Percentiles rank a stretch among this genome's conserved stretches.
phyloP scores from a whole-genome alignment of 2,888 invertebrate species.

The Acleris holmiana region DNA sequence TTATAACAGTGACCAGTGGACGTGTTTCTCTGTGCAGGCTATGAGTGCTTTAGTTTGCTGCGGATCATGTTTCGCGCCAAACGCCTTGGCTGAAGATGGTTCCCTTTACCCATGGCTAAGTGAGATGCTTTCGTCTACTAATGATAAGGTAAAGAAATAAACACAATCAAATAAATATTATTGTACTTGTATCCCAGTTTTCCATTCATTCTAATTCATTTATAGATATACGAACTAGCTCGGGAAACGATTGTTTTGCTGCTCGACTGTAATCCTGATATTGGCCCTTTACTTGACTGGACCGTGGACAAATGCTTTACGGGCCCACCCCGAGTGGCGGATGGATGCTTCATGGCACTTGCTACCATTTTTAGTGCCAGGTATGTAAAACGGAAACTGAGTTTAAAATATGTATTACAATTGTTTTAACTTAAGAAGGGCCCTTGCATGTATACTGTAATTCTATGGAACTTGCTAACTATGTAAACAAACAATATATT shows the following conservation, averaged over 20 bases:
- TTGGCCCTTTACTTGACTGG: constrained; percentile 97
- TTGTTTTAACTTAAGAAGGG: too few species aligned
- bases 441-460: too few species aligned
- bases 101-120: constrained; percentile 97
- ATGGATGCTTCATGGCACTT: constrained; percentile 97
- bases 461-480: too few species aligned
- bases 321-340: constrained; percentile 94
- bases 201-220: neutral
- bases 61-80: constrained; percentile 96
- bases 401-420: neutral
- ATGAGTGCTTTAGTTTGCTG: constrained; percentile 98
- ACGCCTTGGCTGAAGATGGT: constrained; percentile 94
- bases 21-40: constrained; percentile 83
- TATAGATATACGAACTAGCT: constrained; percentile 93
- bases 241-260: constrained; percentile 97
- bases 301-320: constrained; percentile 99
- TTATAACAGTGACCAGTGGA: too few species aligned
- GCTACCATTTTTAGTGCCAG: constrained; percentile 98
- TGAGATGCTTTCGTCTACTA: constrained; percentile 93
- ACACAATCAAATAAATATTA: too few species aligned
- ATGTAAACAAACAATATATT: too few species aligned
- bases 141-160: constrained; percentile 87
- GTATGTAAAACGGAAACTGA: constrained; percentile 72
- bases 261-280: constrained; percentile 97
- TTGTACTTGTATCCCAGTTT: too few species aligned